Percentiles rank a stretch among this genome's conserved stretches.
Evolutionary conservation across 1,140 invertebrate genomes (phyloP).

Genomic region (Apis cerana): DNA sequence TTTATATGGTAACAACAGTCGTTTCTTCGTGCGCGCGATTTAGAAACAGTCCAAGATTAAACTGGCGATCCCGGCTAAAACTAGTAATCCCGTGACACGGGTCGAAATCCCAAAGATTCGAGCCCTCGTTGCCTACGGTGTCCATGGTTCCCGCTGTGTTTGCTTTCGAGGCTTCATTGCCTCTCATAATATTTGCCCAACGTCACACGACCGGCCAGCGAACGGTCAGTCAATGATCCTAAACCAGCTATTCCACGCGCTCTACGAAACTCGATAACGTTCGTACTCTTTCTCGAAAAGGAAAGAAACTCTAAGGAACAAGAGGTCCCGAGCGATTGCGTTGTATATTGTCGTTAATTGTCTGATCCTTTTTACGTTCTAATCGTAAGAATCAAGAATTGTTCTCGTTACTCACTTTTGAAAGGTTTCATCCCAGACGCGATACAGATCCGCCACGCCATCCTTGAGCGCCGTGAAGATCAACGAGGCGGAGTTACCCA

Average conservation of each 20-base stretch:
- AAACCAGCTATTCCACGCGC: constrained; percentile 49
- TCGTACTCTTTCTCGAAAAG: too few relatives aligned
- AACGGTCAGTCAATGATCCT: constrained; percentile 69
- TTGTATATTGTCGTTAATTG: background rate
- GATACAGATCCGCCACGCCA: constrained; percentile 88
- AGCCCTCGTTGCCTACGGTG: constrained; percentile 57
- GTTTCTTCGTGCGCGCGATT: constrained; percentile 11
- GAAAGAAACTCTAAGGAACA: background rate
- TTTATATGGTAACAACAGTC: background rate
- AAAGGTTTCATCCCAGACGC: constrained; percentile 89
- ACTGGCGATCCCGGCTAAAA: constrained; percentile 61
- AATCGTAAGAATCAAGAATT: too few relatives aligned
- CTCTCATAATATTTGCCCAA: constrained; percentile 80
- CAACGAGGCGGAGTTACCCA: constrained; percentile 78
- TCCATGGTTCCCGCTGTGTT: constrained; percentile 64
- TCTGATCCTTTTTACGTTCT: too few relatives aligned
- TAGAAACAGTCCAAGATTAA: constrained; percentile 61
- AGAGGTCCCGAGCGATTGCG: background rate
- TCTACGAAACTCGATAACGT: constrained; percentile 21
- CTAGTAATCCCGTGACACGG: constrained; percentile 71
- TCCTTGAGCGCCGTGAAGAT: constrained; percentile 84
- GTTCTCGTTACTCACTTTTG: constrained; percentile 84
- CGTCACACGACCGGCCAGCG: constrained; percentile 67
- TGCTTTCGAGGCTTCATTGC: constrained; percentile 78
- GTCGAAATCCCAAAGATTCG: constrained; percentile 65